These are phyloP conservation scores for Limnephilus lunatus DNA, from an alignment of 2,888 invertebrate genomes.

Conservation along the genomic window DNA sequence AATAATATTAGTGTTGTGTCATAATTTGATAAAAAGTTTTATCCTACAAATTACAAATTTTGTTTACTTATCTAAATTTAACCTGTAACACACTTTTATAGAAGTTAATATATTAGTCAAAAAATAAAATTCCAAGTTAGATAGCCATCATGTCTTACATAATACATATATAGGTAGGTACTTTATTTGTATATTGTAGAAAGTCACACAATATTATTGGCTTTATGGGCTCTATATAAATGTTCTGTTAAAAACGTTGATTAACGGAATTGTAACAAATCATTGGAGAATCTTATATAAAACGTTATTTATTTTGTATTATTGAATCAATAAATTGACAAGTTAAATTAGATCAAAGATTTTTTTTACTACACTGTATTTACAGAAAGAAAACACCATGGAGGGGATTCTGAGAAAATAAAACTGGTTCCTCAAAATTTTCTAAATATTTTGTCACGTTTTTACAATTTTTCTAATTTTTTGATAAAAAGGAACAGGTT, in stretches of 20 bases:
- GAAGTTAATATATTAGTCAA: neutral
- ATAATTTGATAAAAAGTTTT: neutral
- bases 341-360: neutral
- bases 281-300: constrained; percentile 5
- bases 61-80: too few species aligned
- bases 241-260: neutral
- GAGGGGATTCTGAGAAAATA: too few species aligned
- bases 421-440: too few species aligned
- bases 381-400: neutral
- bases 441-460: too few species aligned
- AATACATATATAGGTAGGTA: neutral
- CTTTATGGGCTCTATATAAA: neutral
- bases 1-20: neutral
- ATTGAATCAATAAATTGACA: neutral
- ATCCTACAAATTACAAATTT: neutral
- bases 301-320: constrained; percentile 26
- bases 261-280: neutral
- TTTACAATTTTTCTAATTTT: too few species aligned
- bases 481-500: too few species aligned
- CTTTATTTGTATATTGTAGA: neutral
- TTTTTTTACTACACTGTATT: neutral
- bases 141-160: neutral
- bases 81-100: neutral
- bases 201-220: neutral
- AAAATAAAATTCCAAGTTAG: neutral